A percentile compares a stretch with the other conserved stretches of the same genome.
phyloP scores from a whole-genome alignment of 2,797 vertebrate species.

The Peromyscus aztecus region DNA sequence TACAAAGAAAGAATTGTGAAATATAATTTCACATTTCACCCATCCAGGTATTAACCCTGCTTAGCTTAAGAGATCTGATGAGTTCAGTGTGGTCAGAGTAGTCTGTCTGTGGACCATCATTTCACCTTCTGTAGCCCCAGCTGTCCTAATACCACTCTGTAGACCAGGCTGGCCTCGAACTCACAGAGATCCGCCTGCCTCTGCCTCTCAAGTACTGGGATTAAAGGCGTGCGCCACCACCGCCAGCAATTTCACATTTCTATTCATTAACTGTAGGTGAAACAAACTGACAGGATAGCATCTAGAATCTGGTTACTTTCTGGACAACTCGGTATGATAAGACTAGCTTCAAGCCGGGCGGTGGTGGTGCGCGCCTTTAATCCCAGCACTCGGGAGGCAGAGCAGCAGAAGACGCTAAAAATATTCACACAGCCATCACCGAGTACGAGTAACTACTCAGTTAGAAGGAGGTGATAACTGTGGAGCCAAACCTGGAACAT shows the following conservation, averaged over 20 bases:
- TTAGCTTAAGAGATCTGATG: background rate
- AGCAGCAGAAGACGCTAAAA: conserved; percentile 2
- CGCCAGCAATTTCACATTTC: background rate
- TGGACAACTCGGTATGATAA: background rate
- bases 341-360: too few relatives aligned
- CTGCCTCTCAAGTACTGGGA: too few relatives aligned
- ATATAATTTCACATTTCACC: background rate
- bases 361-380: too few relatives aligned
- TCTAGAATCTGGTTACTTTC: conserved; percentile 3
- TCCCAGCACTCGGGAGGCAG: too few relatives aligned
- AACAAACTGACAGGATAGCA: background rate
- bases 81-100: background rate
- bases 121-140: background rate
- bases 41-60: background rate
- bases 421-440: background rate
- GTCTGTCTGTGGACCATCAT: background rate
- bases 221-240: too few relatives aligned
- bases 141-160: too few relatives aligned
- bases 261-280: background rate
- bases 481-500: background rate
- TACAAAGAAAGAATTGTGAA: conserved; percentile 29
- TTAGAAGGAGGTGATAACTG: background rate
- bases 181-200: too few relatives aligned
- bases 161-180: too few relatives aligned
- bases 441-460: background rate